phyloP scores from a whole-genome alignment of 2,113 vertebrate species.

The Acrocephalus kingi region DNA sequence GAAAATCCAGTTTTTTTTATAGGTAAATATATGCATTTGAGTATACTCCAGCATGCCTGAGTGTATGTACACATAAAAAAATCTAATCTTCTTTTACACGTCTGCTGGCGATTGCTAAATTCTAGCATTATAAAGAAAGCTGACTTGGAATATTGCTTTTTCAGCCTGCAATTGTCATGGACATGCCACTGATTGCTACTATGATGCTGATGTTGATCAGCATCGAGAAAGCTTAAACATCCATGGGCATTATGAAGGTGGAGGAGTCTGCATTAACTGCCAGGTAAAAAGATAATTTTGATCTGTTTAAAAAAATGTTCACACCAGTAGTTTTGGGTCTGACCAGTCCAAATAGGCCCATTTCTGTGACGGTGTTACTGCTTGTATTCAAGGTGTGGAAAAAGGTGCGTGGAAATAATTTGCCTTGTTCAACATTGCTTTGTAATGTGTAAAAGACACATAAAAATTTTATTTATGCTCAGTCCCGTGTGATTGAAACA shows the following conservation, averaged over 20 bases:
- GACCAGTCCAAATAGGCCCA: neutral
- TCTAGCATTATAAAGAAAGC: neutral
- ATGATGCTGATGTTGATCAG: conserved; percentile 83
- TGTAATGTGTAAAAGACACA: neutral
- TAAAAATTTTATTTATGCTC: neutral
- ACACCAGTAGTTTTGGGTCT: neutral
- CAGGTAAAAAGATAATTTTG: conserved; percentile 79
- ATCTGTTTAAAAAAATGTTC: neutral
- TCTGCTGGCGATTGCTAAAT: neutral
- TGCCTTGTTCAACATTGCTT: neutral
- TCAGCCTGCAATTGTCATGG: conserved; percentile 94
- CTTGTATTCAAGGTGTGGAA: neutral
- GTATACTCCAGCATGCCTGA: neutral
- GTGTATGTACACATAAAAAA: neutral
- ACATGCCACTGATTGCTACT: conserved; percentile 90
- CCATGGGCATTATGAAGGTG: conserved; percentile 82
- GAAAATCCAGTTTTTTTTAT: neutral
- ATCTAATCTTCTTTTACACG: neutral
- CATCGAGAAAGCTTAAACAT: conserved; percentile 84
- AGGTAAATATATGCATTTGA: neutral
- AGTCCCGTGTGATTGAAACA: neutral
- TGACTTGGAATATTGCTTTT: conserved; percentile 9
- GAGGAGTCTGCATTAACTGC: conserved; percentile 92
- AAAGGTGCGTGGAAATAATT: neutral
- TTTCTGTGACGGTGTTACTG: neutral